These are phyloP conservation scores for Diacarnus erythraeanus DNA, from an alignment of 37 sponge, comb jelly and placozoan species.

Conservation along the genomic window DNA sequence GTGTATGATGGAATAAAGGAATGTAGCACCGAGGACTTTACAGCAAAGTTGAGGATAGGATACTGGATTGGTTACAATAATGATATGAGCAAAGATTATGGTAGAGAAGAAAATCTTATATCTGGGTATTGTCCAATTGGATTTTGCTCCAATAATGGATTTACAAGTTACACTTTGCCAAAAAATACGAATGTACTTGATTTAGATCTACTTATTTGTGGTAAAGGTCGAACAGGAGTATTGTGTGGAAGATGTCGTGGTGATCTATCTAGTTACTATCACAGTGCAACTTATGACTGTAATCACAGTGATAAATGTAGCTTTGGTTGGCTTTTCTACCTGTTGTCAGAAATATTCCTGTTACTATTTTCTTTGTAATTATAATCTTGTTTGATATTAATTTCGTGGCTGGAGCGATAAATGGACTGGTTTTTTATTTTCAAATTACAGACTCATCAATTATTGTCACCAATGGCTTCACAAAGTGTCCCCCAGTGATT, in stretches of 20 bases:
- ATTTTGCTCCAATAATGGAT: not conserved
- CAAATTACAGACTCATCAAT: conserved; percentile 20
- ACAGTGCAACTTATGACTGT: conserved; percentile 18
- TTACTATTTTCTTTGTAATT: conserved; percentile 34
- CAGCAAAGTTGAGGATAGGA: not conserved
- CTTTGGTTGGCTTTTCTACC: conserved; percentile 42
- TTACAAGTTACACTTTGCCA: not conserved
- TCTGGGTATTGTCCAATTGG: not conserved
- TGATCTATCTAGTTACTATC: conserved; percentile 20
- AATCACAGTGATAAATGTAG: not conserved
- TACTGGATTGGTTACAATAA: conserved; percentile 33
- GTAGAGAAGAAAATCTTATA: conserved; percentile 1
- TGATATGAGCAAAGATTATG: not conserved
- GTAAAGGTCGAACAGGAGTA: conserved; percentile 1
- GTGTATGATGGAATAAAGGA: not conserved
- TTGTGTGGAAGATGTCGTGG: conserved; percentile 24
- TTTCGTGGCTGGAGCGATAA: conserved; percentile 26
- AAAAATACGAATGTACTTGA: not conserved
- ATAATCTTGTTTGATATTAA: conserved; percentile 43
- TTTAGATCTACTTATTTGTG: conserved; percentile 17
- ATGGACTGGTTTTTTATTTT: conserved; percentile 39
- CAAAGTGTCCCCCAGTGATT: not conserved
- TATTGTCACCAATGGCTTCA: not conserved
- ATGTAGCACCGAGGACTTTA: not conserved
- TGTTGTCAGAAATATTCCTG: conserved; percentile 39